These are phyloP conservation scores for Otolemur garnettii DNA, from an alignment of 2,113 vertebrate genomes.

Conservation along the genomic window DNA sequence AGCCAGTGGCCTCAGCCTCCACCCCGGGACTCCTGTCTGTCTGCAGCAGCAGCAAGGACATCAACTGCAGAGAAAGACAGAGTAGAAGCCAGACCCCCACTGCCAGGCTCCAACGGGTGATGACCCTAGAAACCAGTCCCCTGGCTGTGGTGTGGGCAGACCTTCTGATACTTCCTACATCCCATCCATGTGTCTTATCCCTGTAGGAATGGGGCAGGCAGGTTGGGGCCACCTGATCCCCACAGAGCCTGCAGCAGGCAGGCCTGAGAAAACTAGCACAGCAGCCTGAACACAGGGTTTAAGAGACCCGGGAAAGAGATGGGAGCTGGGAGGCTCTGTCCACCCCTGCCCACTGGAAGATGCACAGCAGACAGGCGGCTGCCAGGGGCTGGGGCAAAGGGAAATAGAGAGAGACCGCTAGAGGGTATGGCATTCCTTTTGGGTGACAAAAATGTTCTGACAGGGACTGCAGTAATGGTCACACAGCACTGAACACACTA, in stretches of 20 bases:
- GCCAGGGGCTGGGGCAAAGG: not conserved
- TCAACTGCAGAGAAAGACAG: not conserved
- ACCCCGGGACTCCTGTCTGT: fast-evolving
- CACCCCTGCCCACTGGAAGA: not conserved
- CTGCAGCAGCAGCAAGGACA: not conserved
- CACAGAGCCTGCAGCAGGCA: not conserved
- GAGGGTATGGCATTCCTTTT: not conserved
- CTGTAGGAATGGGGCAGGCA: not conserved
- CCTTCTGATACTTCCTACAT: not conserved
- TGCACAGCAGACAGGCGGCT: not conserved
- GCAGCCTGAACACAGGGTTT: not conserved
- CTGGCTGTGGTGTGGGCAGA: not conserved
- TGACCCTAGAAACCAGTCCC: not conserved
- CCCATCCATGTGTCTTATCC: not conserved
- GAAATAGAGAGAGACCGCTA: not conserved
- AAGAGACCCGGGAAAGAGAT: not conserved
- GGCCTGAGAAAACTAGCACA: not conserved
- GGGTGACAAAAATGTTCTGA: not conserved
- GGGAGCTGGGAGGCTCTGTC: not conserved
- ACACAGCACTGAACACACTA: no score
- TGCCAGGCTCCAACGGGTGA: not conserved
- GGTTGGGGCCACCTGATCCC: no score
- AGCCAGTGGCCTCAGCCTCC: not conserved
- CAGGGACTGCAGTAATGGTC: not conserved
- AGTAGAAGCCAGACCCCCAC: no score